Evolutionary conservation across 2,113 vertebrate species (phyloP).

Genomic region (Corapipo altera): DNA sequence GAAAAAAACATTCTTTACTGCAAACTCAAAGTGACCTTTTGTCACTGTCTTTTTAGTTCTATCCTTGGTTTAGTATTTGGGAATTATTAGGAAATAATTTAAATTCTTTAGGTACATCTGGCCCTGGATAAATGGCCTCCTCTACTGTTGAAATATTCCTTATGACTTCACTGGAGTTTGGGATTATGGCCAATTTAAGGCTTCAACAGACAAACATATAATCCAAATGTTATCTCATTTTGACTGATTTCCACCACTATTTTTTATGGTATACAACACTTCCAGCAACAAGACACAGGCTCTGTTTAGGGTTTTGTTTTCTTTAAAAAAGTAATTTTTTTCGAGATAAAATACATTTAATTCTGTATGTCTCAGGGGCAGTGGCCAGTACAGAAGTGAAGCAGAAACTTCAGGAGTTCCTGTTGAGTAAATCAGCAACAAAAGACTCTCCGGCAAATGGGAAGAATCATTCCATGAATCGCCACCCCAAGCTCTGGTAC

Average conservation of each 20-base stretch:
- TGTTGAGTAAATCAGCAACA: slow-evolving; percentile 92
- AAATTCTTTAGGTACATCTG: slow-evolving; percentile 50
- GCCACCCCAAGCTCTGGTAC: slow-evolving; percentile 95
- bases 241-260: not conserved
- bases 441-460: slow-evolving; percentile 88
- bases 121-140: slow-evolving; percentile 1
- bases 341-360: not conserved
- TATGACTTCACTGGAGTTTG: slow-evolving; percentile 22
- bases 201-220: not conserved
- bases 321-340: not conserved
- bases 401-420: slow-evolving; percentile 99
- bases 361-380: slow-evolving; percentile 83
- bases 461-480: slow-evolving; percentile 85
- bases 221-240: slow-evolving; percentile 5
- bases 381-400: slow-evolving; percentile 97
- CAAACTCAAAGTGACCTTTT: slow-evolving; percentile 21
- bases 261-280: not conserved
- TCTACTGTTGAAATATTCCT: slow-evolving; percentile 20
- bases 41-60: slow-evolving; percentile 9
- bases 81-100: slow-evolving; percentile 41
- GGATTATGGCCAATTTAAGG: not conserved
- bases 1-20: not conserved
- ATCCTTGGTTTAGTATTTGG: not conserved
- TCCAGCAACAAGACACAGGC: not conserved
- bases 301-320: not conserved